Base-by-base conservation (phyloP, 2,888 invertebrate genomes). In the Tiliacea citrago region DNA sequence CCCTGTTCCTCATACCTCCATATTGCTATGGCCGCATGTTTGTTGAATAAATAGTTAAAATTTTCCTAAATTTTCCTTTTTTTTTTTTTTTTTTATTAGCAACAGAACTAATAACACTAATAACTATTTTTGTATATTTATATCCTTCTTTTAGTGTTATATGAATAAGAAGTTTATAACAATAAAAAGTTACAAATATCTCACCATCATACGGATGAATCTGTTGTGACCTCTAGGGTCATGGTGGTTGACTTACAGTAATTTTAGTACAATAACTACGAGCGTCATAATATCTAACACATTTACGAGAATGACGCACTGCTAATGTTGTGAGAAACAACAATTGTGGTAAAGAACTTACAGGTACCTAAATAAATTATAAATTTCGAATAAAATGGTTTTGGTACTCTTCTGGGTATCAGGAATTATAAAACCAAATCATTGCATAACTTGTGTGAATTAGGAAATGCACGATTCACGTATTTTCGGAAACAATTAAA, bases 241-340 rank as follows among this genome's bases (percentile, higher is more conserved):
- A 76, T 35, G 51, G 76, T 66, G 18, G 24, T 16, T 47, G 13
- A 35, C 13, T 63, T 47, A 16, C 47, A 51, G 6, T 63, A 13
- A 47, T 61, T 35, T 12, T 29, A 66, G 49, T 47, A 66, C 61
- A 65, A 66, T 24, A 47, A 53, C 35, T 49, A 24, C 13, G 13
- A 21, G 10, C 51, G 66, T 66, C 49, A 66, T 29, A 51, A 24
- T 66, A 39, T 47, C 35, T 75, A 39, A 69, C 51, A 66, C 29
- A 53, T 57, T 77, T n/a, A 39, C 35, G 66, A n/a, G 57, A 62
- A 67, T 77, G 55, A 62, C 57, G 58, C 51, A 66, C 18, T 18
- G n/a, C 18, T 29, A 0, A 55, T 13, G 8, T 21, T 35, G 29
- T 61, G 24, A 16, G 35, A 81, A 71, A 39, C 13, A 62, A 55